Evolutionary conservation across 2,888 invertebrate species (phyloP), one percentile per base, ranked within the genome.

Genomic region (Ectobius pallidus): DNA sequence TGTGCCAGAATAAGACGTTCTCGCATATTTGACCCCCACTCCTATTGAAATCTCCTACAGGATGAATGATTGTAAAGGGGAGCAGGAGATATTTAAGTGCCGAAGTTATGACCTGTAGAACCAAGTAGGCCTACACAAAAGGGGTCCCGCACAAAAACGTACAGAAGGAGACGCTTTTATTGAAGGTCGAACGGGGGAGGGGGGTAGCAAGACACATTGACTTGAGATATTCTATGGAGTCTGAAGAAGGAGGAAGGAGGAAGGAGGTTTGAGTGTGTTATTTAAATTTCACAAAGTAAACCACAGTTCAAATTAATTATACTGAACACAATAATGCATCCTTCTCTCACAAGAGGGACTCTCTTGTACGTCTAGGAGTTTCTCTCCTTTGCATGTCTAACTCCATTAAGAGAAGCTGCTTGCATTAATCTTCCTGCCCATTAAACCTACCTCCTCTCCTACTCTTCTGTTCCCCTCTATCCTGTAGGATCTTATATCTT

Each of bases 281-380:
- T 71, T 71, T 27, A 71, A 67, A 71, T 71, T 58, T 65, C 67
- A 25, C 67, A 52, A 52, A 25, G 71, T 39, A 39, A 65, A 62
- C 71, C 70, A 70, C 71, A 71, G 61, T 61, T 70, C 58, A 70
- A 70, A 73, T 73, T 73, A 73, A 73, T 73, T 70, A 73, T 65
- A 65, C 55, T 67, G 69, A 67, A 73, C 73, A 70, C 69, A 65
- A 73, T 63, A 63, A 55, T 22, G 55, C 55, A 52, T 39, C 42
- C 42, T 39, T 22, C 42, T 16, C 18, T 22, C 25, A 39, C 62
- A 27, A 52, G 27, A 25, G 30, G 32, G 22, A 49, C 42, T n/a
- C 30, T 34, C 68, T 61, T 68, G 63, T 62, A 44, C 39, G 52
- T 62, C 67, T 71, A 71, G 67, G 67, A 52, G 58, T 46, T 61